Evolutionary conservation across 2,888 invertebrate genomes (phyloP).

Genomic region (Eristalis tenax): DNA sequence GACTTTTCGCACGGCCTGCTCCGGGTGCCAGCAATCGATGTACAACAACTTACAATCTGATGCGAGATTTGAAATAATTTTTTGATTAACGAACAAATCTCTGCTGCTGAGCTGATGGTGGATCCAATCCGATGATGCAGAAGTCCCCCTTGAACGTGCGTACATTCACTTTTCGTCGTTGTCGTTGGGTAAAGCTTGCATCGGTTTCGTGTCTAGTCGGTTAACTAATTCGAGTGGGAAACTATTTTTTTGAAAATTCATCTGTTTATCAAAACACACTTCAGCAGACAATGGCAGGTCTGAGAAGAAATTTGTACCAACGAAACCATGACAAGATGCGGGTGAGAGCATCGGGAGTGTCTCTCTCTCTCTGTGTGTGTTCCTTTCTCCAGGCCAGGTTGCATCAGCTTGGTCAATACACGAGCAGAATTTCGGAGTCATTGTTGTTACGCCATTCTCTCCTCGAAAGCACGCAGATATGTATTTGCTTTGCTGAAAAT

Average conservation of each 20-base stretch:
- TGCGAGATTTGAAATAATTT: slow-evolving; percentile 55
- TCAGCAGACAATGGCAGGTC: slow-evolving; percentile 56
- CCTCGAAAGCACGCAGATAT: not conserved
- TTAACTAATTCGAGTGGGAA: slow-evolving; percentile 57
- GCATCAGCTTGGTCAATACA: slow-evolving; percentile 8
- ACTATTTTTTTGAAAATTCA: slow-evolving; percentile 18
- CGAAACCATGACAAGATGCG: slow-evolving; percentile 10
- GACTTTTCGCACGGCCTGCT: not conserved
- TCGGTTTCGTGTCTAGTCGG: slow-evolving; percentile 9
- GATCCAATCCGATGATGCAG: not conserved
- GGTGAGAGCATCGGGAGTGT: not conserved
- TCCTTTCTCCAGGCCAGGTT: not conserved
- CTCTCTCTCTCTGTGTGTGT: not conserved
- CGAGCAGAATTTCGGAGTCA: not conserved
- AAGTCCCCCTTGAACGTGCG: slow-evolving; percentile 30
- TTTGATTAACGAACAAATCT: slow-evolving; percentile 44
- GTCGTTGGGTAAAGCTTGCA: not conserved
- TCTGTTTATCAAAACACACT: slow-evolving; percentile 4
- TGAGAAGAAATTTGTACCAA: slow-evolving; percentile 42
- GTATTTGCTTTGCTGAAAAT: not conserved
- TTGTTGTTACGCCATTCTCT: not conserved
- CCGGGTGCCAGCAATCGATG: not conserved
- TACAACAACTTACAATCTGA: slow-evolving; percentile 54
- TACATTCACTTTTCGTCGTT: slow-evolving; percentile 53
- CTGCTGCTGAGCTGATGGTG: not conserved